Evolutionary conservation across 2,797 vertebrate genomes (phyloP).

Genomic region (Lagocephalus sceleratus): DNA sequence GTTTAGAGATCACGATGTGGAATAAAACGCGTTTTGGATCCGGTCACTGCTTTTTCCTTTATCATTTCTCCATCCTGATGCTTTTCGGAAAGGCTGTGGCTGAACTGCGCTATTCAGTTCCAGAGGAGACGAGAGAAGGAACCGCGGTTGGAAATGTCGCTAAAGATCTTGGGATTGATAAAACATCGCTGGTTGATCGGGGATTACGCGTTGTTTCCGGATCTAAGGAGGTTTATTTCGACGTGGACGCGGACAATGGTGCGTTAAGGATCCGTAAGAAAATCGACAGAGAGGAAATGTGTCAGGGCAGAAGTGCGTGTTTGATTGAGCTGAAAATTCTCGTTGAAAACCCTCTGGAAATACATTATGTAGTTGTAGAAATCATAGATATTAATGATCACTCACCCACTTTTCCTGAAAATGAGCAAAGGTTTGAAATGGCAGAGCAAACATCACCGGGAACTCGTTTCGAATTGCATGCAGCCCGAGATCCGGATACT

Average conservation of each 20-base stretch:
- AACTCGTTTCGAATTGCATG: conserved; percentile 71
- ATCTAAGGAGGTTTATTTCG: conserved; percentile 65
- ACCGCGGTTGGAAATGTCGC: conserved; percentile 75
- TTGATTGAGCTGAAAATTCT: conserved; percentile 73
- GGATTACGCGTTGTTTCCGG: conserved; percentile 72
- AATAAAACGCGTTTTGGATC: no score
- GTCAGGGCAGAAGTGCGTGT: conserved; percentile 59
- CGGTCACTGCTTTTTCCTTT: not conserved
- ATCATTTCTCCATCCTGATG: conserved; percentile 11
- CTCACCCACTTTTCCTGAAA: conserved; percentile 58
- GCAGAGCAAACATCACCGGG: conserved; percentile 44
- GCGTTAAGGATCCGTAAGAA: conserved; percentile 64
- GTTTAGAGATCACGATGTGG: no score
- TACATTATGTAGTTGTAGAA: conserved; percentile 71
- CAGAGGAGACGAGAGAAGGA: conserved; percentile 75
- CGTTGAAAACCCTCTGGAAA: conserved; percentile 75
- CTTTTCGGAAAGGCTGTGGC: conserved; percentile 37
- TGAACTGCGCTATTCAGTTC: conserved; percentile 74
- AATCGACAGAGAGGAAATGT: conserved; percentile 77
- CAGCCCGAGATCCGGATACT: conserved; percentile 76
- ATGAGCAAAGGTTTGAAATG: conserved; percentile 55
- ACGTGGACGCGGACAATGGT: conserved; percentile 73
- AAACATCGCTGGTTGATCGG: conserved; percentile 48
- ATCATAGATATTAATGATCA: conserved; percentile 77
- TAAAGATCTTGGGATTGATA: conserved; percentile 77